Percentiles rank a stretch among this genome's conserved stretches.
Evolutionary conservation across 2,113 vertebrate genomes (phyloP).

Genomic region (Synodontis membranacea): DNA sequence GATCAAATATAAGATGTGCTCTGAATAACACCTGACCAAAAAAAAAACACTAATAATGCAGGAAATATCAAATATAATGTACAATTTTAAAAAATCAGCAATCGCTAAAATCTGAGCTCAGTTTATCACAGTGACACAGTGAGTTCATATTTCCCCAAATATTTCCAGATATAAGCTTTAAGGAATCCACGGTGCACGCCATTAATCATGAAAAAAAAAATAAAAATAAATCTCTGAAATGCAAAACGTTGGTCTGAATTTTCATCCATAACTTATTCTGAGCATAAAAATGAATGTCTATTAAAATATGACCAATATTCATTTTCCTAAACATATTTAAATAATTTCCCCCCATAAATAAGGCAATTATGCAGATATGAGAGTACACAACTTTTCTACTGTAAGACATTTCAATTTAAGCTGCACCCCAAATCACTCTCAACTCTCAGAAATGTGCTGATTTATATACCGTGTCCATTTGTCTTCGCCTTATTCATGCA

Average conservation of each 20-base stretch:
- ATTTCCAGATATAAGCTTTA: not conserved
- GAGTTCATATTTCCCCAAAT: not conserved
- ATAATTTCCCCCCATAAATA: not conserved
- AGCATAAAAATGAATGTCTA: not conserved
- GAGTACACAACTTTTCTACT: not conserved
- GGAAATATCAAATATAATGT: not conserved
- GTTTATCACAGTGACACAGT: not conserved
- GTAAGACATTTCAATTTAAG: constrained; percentile 5
- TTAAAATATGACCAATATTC: not conserved
- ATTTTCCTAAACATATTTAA: not conserved
- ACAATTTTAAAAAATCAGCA: not conserved
- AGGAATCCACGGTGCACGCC: not conserved
- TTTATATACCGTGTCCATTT: constrained; percentile 28
- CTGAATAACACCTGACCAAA: constrained; percentile 1
- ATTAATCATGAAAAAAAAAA: too few species aligned
- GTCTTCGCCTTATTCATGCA: constrained; percentile 43
- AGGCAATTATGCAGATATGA: not conserved
- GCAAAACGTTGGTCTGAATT: not conserved
- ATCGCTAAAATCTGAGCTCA: not conserved
- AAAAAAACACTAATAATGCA: not conserved
- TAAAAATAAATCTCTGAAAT: not conserved
- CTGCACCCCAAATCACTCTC: not conserved
- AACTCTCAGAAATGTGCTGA: not conserved
- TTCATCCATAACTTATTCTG: not conserved
- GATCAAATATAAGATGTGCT: constrained; percentile 6